Percentiles rank a stretch among this genome's conserved stretches.
Conservation (phyloP, 2,797 vertebrate species). For the Calcarius lapponicus region DNA sequence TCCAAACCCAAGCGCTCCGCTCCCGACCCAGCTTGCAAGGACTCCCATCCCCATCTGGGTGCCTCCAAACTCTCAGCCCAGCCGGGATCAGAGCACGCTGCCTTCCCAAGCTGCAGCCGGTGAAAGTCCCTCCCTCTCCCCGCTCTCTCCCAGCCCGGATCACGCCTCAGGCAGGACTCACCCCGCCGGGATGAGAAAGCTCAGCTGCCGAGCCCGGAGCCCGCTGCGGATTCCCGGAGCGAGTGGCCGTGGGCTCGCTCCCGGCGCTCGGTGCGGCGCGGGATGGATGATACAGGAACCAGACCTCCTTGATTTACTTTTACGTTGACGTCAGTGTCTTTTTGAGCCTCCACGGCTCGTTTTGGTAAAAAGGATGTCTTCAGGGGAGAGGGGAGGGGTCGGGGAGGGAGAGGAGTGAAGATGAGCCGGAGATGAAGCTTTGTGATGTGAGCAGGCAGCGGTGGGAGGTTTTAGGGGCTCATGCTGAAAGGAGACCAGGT, state of each 20-base stretch:
- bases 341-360: conserved; percentile 48
- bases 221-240: neutral
- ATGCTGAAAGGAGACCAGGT: neutral
- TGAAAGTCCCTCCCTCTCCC: neutral
- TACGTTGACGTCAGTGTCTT: conserved; percentile 73
- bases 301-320: conserved; percentile 74
- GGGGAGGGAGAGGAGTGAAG: conserved; percentile 2
- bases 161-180: neutral
- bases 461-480: neutral
- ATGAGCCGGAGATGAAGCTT: neutral
- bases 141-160: neutral
- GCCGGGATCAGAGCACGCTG: neutral
- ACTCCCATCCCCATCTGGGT: neutral
- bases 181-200: neutral
- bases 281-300: conserved; percentile 50
- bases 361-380: conserved; percentile 74
- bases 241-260: neutral
- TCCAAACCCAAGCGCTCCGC: neutral
- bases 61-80: neutral
- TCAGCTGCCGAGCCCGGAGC: conserved; percentile 12
- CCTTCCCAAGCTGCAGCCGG: neutral
- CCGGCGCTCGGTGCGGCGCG: neutral
- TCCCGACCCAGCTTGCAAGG: neutral
- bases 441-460: neutral
- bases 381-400: conserved; percentile 34